Percentiles rank a stretch among this genome's conserved stretches.
These are phyloP conservation scores for Malthinus seriepunctatus DNA, from an alignment of 2,888 invertebrate species.

Conservation along the genomic window DNA sequence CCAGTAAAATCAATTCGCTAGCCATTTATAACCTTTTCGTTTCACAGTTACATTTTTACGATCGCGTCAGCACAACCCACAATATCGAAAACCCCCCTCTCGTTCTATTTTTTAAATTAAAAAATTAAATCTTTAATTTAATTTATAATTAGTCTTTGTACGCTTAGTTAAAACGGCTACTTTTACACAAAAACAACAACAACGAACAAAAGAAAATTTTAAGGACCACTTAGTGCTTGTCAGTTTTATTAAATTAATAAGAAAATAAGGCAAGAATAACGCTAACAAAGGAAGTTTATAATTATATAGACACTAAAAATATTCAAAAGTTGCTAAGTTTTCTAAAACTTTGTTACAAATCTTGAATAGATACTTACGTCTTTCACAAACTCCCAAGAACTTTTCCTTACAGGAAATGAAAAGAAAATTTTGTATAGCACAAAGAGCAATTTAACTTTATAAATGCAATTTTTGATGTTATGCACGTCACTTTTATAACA, in stretches of 20 bases:
- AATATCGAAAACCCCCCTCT: slow-evolving; percentile 5
- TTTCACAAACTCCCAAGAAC: slow-evolving; percentile 24
- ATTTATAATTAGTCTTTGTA: too few species aligned
- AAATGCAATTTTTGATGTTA: slow-evolving; percentile 5
- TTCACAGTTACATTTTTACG: slow-evolving; percentile 26
- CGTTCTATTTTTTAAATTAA: slow-evolving; percentile 10
- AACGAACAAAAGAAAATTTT: neutral
- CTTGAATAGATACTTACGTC: slow-evolving; percentile 27
- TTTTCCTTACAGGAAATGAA: slow-evolving; percentile 24
- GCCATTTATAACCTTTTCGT: slow-evolving; percentile 43
- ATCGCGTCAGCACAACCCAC: slow-evolving; percentile 27
- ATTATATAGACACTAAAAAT: slow-evolving; percentile 26
- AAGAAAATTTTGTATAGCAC: slow-evolving; percentile 22
- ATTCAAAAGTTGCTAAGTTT: slow-evolving; percentile 19
- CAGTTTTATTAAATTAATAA: slow-evolving; percentile 9
- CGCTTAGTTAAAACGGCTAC: too few species aligned
- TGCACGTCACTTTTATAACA: neutral
- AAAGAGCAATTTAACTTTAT: slow-evolving; percentile 15
- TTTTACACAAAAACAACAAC: neutral
- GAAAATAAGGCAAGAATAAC: slow-evolving; percentile 17
- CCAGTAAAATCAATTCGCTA: slow-evolving; percentile 48
- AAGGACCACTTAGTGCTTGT: neutral
- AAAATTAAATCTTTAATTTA: neutral
- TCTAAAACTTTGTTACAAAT: slow-evolving; percentile 26
- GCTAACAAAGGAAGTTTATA: slow-evolving; percentile 21